phyloP scores from a whole-genome alignment of 2,797 vertebrate species.

The Aphelocoma californica region DNA sequence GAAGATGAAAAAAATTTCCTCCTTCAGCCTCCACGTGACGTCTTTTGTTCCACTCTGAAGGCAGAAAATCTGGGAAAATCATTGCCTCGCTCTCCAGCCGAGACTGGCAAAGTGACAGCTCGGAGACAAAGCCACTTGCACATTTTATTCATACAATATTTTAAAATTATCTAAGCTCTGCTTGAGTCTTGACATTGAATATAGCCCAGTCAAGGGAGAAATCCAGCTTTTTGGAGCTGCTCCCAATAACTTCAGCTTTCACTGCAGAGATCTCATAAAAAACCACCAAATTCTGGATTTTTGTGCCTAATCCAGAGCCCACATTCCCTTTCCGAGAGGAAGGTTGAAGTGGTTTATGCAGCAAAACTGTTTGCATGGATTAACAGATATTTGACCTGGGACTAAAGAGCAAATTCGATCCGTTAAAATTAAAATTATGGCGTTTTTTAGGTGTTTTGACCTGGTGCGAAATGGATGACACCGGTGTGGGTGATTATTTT shows the following conservation, averaged over 20 bases:
- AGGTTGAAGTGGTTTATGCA: not conserved
- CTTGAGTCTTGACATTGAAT: conserved; percentile 30
- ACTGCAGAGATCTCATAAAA: conserved; percentile 11
- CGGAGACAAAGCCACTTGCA: conserved; percentile 41
- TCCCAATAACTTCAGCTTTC: not conserved
- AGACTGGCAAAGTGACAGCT: conserved; percentile 49
- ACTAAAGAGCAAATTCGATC: not conserved
- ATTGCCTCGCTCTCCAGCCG: conserved; percentile 43
- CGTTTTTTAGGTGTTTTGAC: not conserved
- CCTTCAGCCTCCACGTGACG: not conserved
- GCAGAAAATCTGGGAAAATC: conserved; percentile 51
- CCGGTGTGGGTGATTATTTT: not conserved
- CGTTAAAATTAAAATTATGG: not conserved
- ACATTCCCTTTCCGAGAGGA: not conserved
- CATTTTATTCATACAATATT: conserved; percentile 58
- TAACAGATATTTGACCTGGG: not conserved
- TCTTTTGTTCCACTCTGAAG: conserved; percentile 58
- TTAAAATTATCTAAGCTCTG: conserved; percentile 58
- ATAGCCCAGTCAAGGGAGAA: conserved; percentile 40
- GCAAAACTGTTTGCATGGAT: not conserved
- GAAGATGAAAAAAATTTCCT: not conserved
- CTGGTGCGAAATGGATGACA: not conserved
- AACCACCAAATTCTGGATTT: conserved; percentile 20
- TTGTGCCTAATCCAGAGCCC: not conserved
- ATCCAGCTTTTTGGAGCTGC: not conserved